Percentiles rank a stretch among this genome's conserved stretches.
These are phyloP conservation scores for Barnardius zonarius DNA, from an alignment of 2,113 vertebrate species.

Conservation along the genomic window DNA sequence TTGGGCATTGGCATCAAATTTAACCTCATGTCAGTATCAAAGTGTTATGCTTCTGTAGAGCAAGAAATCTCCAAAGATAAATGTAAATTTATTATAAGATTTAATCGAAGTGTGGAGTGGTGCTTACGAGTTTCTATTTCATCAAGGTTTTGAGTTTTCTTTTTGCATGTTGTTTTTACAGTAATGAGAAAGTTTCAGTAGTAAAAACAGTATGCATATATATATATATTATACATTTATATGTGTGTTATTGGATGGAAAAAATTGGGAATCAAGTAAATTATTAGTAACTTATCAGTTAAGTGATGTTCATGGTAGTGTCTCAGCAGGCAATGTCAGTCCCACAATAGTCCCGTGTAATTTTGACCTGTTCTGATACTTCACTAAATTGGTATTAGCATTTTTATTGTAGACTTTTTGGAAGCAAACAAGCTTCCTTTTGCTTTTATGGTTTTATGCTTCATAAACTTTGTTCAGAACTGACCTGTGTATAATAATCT, in stretches of 20 bases:
- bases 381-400: background rate
- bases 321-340: background rate
- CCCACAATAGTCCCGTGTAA: slow-evolving; percentile 20
- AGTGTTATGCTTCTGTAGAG: background rate
- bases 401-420: background rate
- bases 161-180: background rate
- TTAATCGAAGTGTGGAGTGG: background rate
- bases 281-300: background rate
- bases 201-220: background rate
- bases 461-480: background rate
- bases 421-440: slow-evolving; percentile 32
- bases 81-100: background rate
- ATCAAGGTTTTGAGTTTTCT: background rate
- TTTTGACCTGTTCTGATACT: slow-evolving; percentile 21
- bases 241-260: background rate
- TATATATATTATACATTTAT: background rate
- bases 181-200: background rate
- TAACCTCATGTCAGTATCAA: background rate
- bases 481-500: background rate
- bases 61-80: background rate
- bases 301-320: background rate
- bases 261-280: background rate
- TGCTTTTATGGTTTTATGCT: slow-evolving; percentile 4
- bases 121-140: background rate
- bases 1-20: background rate